A percentile compares a stretch with the other conserved stretches of the same genome.
These are phyloP conservation scores for Neotoma lepida DNA, from an alignment of 2,113 vertebrate genomes.

Conservation along the genomic window DNA sequence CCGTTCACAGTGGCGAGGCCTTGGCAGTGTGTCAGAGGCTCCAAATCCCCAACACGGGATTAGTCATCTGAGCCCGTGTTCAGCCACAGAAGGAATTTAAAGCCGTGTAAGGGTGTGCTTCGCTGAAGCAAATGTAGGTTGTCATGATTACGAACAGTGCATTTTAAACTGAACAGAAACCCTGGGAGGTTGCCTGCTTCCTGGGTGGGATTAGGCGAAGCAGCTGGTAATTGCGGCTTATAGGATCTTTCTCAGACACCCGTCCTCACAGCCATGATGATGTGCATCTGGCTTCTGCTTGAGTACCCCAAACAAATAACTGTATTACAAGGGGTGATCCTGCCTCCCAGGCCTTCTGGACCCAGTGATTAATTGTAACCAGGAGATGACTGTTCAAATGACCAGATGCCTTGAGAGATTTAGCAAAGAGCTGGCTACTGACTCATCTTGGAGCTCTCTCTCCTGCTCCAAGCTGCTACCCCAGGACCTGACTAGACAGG, in stretches of 20 bases:
- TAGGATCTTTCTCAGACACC: background rate
- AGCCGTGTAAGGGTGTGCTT: conserved; percentile 22
- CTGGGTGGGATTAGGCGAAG: background rate
- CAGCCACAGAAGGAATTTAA: conserved; percentile 66
- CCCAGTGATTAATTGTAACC: background rate
- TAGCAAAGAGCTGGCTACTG: background rate
- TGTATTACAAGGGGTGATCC: background rate
- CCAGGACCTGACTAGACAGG: background rate
- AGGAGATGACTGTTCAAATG: background rate
- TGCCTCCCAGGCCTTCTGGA: background rate
- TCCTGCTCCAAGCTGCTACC: background rate
- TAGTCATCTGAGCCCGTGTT: conserved; percentile 36
- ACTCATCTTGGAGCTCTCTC: background rate
- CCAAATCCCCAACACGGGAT: background rate
- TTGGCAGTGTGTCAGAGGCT: background rate
- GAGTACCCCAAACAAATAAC: background rate
- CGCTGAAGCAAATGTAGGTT: conserved; percentile 51
- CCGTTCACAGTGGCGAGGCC: fast-evolving
- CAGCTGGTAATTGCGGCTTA: background rate
- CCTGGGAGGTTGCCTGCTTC: conserved; percentile 25
- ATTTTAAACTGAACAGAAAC: conserved; percentile 29
- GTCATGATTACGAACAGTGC: conserved; percentile 32
- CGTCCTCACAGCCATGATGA: background rate
- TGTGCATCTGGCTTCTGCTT: background rate
- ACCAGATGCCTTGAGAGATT: background rate